phyloP scores from a whole-genome alignment of 2,113 vertebrate genomes.

The Anseranas semipalmata region DNA sequence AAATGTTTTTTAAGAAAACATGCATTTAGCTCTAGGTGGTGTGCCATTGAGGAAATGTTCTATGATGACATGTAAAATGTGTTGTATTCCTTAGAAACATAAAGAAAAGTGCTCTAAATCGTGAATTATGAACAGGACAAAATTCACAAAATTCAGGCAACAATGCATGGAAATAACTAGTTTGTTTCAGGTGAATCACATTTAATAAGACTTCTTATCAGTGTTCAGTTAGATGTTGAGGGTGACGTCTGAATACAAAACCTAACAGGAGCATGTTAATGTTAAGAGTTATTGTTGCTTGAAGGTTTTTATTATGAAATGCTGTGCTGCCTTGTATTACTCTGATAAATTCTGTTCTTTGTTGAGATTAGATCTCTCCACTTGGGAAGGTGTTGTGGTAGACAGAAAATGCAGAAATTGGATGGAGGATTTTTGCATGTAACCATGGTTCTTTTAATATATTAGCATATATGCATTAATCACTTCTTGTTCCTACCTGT shows the following conservation, averaged over 20 bases:
- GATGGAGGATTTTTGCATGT: constrained; percentile 32
- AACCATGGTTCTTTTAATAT: constrained; percentile 49
- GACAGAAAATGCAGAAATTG: constrained; percentile 37
- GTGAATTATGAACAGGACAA: background rate
- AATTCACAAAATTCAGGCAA: background rate
- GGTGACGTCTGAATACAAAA: background rate
- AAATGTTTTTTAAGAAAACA: background rate
- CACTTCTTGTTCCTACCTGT: constrained; percentile 2
- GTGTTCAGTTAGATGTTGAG: background rate
- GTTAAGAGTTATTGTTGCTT: constrained; percentile 20
- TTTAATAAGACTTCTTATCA: background rate
- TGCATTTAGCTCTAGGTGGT: background rate
- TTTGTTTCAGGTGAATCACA: background rate
- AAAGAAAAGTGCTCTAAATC: background rate
- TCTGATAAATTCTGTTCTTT: constrained; percentile 38
- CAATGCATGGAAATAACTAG: background rate
- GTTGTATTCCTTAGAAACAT: background rate
- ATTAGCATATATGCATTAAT: constrained; percentile 55
- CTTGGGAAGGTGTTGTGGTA: background rate
- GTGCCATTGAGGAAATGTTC: background rate
- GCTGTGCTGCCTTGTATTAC: background rate
- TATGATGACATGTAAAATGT: background rate
- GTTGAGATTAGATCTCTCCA: constrained; percentile 47
- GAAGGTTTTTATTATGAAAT: constrained; percentile 31
- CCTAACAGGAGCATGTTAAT: background rate